phyloP scores from a whole-genome alignment of 1,140 invertebrate genomes.

The Drosophila obscura region DNA sequence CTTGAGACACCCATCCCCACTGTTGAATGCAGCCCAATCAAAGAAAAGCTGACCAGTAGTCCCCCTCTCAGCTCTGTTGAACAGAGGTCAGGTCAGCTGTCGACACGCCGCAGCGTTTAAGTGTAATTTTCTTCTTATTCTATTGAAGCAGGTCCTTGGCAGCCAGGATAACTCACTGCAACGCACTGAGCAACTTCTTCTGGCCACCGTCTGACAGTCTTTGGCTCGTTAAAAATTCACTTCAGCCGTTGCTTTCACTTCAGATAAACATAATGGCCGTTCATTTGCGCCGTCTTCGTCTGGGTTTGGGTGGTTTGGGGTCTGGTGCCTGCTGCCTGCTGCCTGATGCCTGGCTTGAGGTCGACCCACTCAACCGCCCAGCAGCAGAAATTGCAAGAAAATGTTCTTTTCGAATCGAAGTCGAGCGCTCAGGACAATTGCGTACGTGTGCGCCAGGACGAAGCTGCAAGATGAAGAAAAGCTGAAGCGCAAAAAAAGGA shows the following conservation, averaged over 20 bases:
- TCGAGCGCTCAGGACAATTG: conserved; percentile 72
- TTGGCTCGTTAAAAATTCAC: conserved; percentile 76
- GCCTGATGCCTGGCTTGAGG: too few relatives aligned
- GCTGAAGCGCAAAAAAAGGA: conserved; percentile 15
- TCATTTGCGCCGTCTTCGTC: conserved; percentile 66
- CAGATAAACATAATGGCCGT: conserved; percentile 80
- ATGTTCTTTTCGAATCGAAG: conserved; percentile 68
- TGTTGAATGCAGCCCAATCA: conserved; percentile 64
- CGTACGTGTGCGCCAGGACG: conserved; percentile 63
- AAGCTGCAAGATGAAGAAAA: conserved; percentile 31
- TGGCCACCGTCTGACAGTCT: conserved; percentile 16
- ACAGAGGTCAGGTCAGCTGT: conserved; percentile 14
- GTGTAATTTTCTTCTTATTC: conserved; percentile 82
- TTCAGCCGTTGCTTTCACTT: conserved; percentile 77
- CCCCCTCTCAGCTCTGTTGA: not conserved
- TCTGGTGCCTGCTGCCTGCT: conserved; percentile 1
- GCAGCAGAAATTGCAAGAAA: conserved; percentile 63
- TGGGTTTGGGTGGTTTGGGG: not conserved
- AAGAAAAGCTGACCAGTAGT: conserved; percentile 38
- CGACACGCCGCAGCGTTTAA: conserved; percentile 77
- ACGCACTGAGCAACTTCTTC: conserved; percentile 54
- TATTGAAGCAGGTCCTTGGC: conserved; percentile 80
- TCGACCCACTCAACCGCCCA: conserved; percentile 27
- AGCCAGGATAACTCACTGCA: conserved; percentile 67
- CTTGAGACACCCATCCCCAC: not conserved